Evolutionary conservation across 2,888 invertebrate species (phyloP), one percentile per base, ranked within the genome.

Genomic region (Cheilosia urbana): DNA sequence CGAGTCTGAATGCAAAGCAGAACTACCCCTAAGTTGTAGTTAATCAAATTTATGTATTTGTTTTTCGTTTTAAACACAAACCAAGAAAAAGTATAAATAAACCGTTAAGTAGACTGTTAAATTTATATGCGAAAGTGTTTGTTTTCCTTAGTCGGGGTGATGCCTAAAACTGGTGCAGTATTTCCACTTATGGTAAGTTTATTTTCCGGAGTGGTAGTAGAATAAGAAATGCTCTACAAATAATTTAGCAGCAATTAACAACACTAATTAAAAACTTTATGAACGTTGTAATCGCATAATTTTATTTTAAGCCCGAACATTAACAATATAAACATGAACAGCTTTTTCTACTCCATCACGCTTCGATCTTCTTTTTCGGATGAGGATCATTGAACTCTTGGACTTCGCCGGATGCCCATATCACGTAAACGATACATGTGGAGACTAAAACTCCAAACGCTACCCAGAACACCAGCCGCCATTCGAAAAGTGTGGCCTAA

Each of bases 381-480:
- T 73, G 72, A n/a, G 85, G 87, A 19, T 95, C 94, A 88, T 97
- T 96, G 96, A 96, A 97, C 89, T 94, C 94, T 84, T 96, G 95
- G 45, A 95, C 94, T 53, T 96, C 95, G 0, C 95, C 96, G 87
- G 95, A 95, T 0, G 96, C 96, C 90, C 94, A 96, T 7, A 95
- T 66, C 0, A 95, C 88, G 90, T 95, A 97, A 4, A 96, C 90
- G 0, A 95, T 51, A 89, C 96, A 96, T 2, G 96, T 95, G 0
- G 94, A 87, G 0, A 94, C 91, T 77, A 96, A 93, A 3, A 96
- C 94, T 0, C 90, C 95, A 13, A 96, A 93, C 40, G 96, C 95
- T n/a, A 97, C 95, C 95, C 96, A 96, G 90, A 97, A 97, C 0
- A 96, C 96, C 0, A 94, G 89, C 34, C 95, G 93, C 97, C 97